These are phyloP conservation scores for Drosophila prostipennis DNA, from an alignment of 2,888 invertebrate species.

Conservation along the genomic window DNA sequence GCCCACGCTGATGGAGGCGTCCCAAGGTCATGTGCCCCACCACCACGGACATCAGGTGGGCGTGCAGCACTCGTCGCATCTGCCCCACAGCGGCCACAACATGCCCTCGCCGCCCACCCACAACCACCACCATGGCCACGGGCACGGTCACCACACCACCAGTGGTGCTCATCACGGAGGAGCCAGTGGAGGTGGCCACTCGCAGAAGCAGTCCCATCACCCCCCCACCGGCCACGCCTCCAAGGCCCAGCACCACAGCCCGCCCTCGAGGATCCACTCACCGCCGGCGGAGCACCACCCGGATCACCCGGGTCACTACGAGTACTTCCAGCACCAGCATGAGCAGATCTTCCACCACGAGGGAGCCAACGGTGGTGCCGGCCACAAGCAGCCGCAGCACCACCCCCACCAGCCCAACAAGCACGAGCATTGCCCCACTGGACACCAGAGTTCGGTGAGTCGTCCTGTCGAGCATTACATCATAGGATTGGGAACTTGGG, in stretches of 20 bases:
- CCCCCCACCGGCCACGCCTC: constrained; percentile 44
- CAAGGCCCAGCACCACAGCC: constrained; percentile 67
- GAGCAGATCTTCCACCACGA: constrained; percentile 60
- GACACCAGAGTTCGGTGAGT: constrained; percentile 82
- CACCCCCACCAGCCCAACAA: constrained; percentile 56
- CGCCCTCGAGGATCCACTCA: constrained; percentile 73
- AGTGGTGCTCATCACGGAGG: constrained; percentile 40
- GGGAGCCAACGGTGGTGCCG: constrained; percentile 23
- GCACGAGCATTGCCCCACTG: constrained; percentile 81
- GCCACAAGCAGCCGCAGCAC: constrained; percentile 37
- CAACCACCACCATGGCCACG: constrained; percentile 76
- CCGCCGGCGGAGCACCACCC: constrained; percentile 60
- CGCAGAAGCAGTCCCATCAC: constrained; percentile 46
- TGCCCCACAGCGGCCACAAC: constrained; percentile 84
- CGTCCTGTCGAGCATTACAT: constrained; percentile 46
- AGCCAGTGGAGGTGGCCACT: constrained; percentile 9
- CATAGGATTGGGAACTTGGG: constrained; percentile 24
- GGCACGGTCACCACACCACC: constrained; percentile 34
- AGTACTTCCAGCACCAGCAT: constrained; percentile 72
- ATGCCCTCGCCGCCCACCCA: constrained; percentile 84
- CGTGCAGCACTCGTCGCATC: constrained; percentile 83
- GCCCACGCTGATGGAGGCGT: constrained; percentile 86
- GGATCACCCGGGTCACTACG: constrained; percentile 66
- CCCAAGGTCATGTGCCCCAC: constrained; percentile 86
- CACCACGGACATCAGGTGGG: constrained; percentile 85